phyloP scores from a whole-genome alignment of 2,888 invertebrate species.

The Allophyes oxyacanthae region DNA sequence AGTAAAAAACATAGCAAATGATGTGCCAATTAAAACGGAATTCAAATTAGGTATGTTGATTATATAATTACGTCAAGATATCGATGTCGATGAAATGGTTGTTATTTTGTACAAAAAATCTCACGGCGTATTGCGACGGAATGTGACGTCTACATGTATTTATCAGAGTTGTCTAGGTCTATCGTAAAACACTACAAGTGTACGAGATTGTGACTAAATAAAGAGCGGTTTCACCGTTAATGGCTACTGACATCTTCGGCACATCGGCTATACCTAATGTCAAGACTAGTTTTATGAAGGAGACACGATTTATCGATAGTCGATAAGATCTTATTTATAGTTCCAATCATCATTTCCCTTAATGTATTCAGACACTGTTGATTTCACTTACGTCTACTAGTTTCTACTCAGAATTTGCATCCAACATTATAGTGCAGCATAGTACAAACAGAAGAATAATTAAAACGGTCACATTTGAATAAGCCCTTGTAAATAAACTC shows the following conservation, averaged over 20 bases:
- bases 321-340: conserved; percentile 54
- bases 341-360: conserved; percentile 26
- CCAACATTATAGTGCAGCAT: conserved; percentile 8
- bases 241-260: conserved; percentile 78
- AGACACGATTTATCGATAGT: conserved; percentile 63
- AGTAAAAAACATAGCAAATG: conserved; percentile 66
- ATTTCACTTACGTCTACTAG: conserved; percentile 40
- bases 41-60: conserved; percentile 70
- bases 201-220: conserved; percentile 76
- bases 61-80: conserved; percentile 65
- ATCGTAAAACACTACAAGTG: conserved; percentile 69
- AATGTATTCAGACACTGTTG: conserved; percentile 37
- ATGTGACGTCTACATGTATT: conserved; percentile 64
- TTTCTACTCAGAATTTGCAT: conserved; percentile 43
- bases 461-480: neutral
- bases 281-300: conserved; percentile 69
- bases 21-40: conserved; percentile 70
- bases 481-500: no score
- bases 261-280: conserved; percentile 69
- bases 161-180: conserved; percentile 63
- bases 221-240: conserved; percentile 80
- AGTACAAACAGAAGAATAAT: conserved; percentile 11
- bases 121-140: conserved; percentile 53
- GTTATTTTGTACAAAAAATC: conserved; percentile 64
- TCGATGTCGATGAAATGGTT: conserved; percentile 68